Base-by-base conservation (phyloP, 2,113 vertebrate species). In the Oryzias celebensis region DNA sequence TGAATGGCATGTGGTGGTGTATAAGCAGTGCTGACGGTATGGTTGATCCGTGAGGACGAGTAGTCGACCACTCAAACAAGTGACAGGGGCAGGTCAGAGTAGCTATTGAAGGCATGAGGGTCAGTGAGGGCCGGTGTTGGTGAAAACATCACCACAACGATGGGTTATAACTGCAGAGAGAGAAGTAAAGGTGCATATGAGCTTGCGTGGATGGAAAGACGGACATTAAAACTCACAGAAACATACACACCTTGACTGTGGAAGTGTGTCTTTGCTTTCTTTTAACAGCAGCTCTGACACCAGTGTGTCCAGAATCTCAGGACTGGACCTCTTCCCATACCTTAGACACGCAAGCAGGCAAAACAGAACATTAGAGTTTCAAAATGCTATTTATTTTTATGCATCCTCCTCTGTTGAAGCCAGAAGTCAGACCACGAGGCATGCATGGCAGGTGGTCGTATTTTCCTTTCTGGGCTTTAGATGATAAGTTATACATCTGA, bases 241-340 rank as follows among this genome's bases (percentile, higher is more conserved):
- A 8, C 31, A 64, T 23, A 69, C 57, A 59, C 14, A 89, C 90
- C 96, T 94, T 74, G 93, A 92, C 89, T 94, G 94, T 81, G 95
- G 95, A 75, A 92, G 84, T 23, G 93, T 92, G 88, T 98, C 94
- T 90, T 92, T 89, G 87, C 91, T 95, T 85, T 97, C 96, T 82
- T 93, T 94, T 92, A 95, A 82, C 89, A 97, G 91, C 74, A 97
- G 88, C 81, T 98, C 95, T 79, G 96, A 95, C 88, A 97, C 89
- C 89, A 99, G 83, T 24, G 94, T 92, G 85, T 98, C 96, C 92
- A 99, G 83, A 55, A 93, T 91, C 84, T 98, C 96, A 28, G 94
- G 93, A 80, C 91, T 94, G 71, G 97, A 97, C 80, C 97, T 92
- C 82, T 98, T 99, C 58, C 97, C 97, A 68, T 98, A 98, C 86